Conservation (phyloP, 1,140 invertebrate species). For the Ceratina calcarata region DNA sequence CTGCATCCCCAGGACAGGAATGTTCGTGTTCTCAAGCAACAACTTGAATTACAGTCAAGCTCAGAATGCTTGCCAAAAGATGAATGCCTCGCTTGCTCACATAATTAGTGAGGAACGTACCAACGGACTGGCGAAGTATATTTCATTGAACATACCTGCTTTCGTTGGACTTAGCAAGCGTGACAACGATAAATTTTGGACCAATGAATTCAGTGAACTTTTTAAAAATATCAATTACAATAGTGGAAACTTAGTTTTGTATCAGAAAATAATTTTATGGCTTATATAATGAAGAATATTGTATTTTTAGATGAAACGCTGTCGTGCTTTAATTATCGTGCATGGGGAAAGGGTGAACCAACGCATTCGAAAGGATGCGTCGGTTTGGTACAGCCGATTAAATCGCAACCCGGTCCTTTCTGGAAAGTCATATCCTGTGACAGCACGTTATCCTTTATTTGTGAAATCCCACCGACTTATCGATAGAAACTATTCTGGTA, state of each 20-base stretch:
- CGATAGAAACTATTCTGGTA: not conserved
- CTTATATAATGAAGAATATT: not conserved
- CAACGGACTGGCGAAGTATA: slow-evolving; percentile 79
- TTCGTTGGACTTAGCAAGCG: slow-evolving; percentile 82
- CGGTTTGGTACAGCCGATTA: slow-evolving; percentile 72
- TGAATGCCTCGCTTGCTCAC: slow-evolving; percentile 82
- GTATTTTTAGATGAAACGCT: slow-evolving; percentile 78
- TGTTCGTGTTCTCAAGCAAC: slow-evolving; percentile 81
- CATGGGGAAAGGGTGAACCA: slow-evolving; percentile 85
- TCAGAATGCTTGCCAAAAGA: slow-evolving; percentile 78
- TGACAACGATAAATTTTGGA: slow-evolving; percentile 72
- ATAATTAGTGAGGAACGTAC: slow-evolving; percentile 82
- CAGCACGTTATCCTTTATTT: slow-evolving; percentile 80
- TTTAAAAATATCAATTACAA: too few relatives aligned
- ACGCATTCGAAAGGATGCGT: slow-evolving; percentile 81
- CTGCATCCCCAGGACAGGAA: slow-evolving; percentile 82
- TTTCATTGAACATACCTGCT: slow-evolving; percentile 73
- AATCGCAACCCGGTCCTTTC: slow-evolving; percentile 66
- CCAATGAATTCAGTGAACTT: slow-evolving; percentile 74
- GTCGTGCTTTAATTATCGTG: slow-evolving; percentile 82
- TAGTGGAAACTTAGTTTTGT: too few relatives aligned
- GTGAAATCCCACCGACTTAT: slow-evolving; percentile 81
- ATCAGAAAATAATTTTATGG: too few relatives aligned
- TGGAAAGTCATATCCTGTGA: slow-evolving; percentile 83
- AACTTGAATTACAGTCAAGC: slow-evolving; percentile 82